phyloP scores from a whole-genome alignment of 1,140 invertebrate genomes.

The Samia ricini region DNA sequence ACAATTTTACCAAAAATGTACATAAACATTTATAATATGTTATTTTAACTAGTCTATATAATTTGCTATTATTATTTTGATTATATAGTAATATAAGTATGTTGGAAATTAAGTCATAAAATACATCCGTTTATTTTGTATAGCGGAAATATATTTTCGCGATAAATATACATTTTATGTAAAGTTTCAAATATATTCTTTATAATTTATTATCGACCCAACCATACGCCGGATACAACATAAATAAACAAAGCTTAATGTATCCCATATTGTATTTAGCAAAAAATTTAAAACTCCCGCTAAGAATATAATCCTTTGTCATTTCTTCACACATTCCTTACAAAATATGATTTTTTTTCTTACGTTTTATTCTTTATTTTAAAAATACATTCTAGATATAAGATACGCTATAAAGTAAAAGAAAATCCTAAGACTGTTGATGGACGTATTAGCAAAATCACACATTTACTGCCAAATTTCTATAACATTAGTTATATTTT shows the following conservation, averaged over 20 bases:
- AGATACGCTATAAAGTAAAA: background rate
- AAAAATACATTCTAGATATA: background rate
- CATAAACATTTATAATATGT: conserved; percentile 25
- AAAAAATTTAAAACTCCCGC: background rate
- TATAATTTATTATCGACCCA: too few species aligned
- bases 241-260: background rate
- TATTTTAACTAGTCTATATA: conserved; percentile 37
- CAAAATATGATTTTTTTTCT: background rate
- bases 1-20: conserved; percentile 39
- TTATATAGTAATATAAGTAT: conserved; percentile 11
- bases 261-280: background rate
- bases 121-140: conserved; percentile 6
- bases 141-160: background rate
- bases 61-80: conserved; percentile 15
- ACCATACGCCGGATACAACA: too few species aligned
- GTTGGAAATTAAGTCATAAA: conserved; percentile 10
- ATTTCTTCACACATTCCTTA: background rate
- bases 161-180: background rate
- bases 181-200: too few species aligned
- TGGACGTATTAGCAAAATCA: conserved; percentile 8
- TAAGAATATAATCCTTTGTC: background rate
- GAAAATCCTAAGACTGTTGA: conserved; percentile 3
- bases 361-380: conserved; percentile 1
- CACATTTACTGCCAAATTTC: background rate
- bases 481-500: background rate